These are phyloP conservation scores for Struthio camelus DNA, from an alignment of 2,113 vertebrate genomes.

Conservation along the genomic window DNA sequence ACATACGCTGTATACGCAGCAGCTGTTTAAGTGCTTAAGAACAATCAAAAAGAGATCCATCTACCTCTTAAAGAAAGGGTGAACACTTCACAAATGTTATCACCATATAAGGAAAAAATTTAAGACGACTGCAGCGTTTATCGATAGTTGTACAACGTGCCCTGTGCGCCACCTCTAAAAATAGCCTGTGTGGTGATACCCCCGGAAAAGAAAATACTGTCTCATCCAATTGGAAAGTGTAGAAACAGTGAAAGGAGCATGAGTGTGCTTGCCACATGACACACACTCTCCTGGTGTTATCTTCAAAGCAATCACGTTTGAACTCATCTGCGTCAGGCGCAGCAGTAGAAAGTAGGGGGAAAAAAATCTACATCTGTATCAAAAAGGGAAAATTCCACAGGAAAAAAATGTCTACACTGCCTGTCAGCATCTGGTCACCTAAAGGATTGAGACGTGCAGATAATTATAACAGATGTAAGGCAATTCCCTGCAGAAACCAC, in stretches of 20 bases:
- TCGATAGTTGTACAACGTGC: background rate
- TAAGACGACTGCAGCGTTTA: background rate
- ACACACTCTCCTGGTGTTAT: constrained; percentile 7
- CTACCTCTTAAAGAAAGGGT: background rate
- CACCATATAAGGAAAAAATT: constrained; percentile 61
- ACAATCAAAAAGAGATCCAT: background rate
- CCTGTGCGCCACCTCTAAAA: constrained; percentile 35
- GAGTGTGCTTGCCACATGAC: background rate
- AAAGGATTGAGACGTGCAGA: background rate
- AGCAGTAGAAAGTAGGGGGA: background rate
- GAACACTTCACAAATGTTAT: constrained; percentile 38
- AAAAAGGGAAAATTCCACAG: constrained; percentile 34
- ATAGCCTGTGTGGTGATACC: background rate
- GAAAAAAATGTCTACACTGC: background rate
- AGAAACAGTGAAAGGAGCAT: background rate
- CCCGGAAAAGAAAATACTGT: background rate
- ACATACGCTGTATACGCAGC: fast-evolving
- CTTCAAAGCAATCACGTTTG: constrained; percentile 25
- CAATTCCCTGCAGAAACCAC: constrained; percentile 41
- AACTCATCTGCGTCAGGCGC: background rate
- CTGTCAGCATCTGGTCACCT: constrained; percentile 44
- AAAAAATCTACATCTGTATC: background rate
- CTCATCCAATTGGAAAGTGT: background rate
- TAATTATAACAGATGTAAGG: background rate
- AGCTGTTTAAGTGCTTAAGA: background rate